Base-by-base conservation (phyloP, 1,140 invertebrate genomes). In the Phymorhynchus buccinoides region DNA sequence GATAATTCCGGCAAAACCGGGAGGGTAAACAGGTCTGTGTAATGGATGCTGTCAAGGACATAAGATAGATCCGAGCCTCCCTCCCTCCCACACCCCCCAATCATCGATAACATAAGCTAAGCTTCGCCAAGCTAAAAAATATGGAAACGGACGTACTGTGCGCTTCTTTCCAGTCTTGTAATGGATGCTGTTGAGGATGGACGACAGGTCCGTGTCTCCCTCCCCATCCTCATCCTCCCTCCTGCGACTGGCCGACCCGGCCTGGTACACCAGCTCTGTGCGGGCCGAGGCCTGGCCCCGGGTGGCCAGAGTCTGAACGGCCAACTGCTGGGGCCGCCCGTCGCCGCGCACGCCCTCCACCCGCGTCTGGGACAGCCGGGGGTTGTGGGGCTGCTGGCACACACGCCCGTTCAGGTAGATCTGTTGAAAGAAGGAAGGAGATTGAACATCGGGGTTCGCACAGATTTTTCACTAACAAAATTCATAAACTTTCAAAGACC, bases 301-400 rank as follows among this genome's bases (percentile, higher is more conserved):
- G 0, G 87, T 86, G 32, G 86, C 87, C 32, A 91, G 84, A 12
- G 91, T 90, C 77, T 92, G 90, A 22, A 92, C 90, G 52, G 89
- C 88, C 83, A 92, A 88, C 56, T 88, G 86, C 41, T 90, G 88
- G n/a, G 86, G 86, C 18, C 85, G 78, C n/a, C n/a, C n/a, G 52
- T 85, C 84, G 0, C 86, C 84, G 73, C 87, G 86, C 7, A 91
- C 75, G 48, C 88, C 90, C 39, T 91, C 90, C 73, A 92, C 85
- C 4, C 91, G 87, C 9, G 88, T 85, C 66, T 90, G 89, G 12
- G 89, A 87, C 14, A 90, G 83, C 39, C 88, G 88, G 22, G 90
- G 85, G 80, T 85, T 90, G n/a, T 79, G 85, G 0, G 88, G 73
- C 80, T 89, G 88, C 56, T 88, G 84, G 41, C 86, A 87, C 27